Evolutionary conservation across 2,797 vertebrate species (phyloP).

Genomic region (Austrolebias charrua): DNA sequence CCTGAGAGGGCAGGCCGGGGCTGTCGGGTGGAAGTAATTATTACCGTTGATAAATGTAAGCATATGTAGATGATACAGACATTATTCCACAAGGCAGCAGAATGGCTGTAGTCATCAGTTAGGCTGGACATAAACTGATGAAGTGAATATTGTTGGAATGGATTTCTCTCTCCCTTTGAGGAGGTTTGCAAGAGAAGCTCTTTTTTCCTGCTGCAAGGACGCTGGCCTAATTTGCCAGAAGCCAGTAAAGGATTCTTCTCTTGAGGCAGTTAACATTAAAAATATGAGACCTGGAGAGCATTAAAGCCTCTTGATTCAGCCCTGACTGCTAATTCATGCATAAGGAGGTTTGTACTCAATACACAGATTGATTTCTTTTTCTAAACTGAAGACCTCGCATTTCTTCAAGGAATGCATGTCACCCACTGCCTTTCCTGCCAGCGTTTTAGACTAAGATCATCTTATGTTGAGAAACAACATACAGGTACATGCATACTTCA

Average conservation of each 20-base stretch:
- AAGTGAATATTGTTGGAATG: constrained; percentile 58
- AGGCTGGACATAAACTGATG: constrained; percentile 50
- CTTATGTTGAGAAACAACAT: too few species aligned
- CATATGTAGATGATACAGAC: constrained; percentile 47
- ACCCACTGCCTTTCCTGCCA: too few species aligned
- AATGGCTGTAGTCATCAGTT: constrained; percentile 30
- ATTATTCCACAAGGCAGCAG: constrained; percentile 38
- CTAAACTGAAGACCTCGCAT: too few species aligned
- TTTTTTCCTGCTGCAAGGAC: constrained; percentile 74
- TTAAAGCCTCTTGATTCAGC: constrained; percentile 8
- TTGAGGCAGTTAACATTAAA: constrained; percentile 51
- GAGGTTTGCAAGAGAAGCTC: constrained; percentile 65
- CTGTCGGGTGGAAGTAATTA: constrained; percentile 19
- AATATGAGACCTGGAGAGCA: constrained; percentile 41
- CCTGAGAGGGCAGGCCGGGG: constrained; percentile 18
- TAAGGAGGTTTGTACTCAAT: not conserved
- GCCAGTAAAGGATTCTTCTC: constrained; percentile 72
- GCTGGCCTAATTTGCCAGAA: constrained; percentile 78
- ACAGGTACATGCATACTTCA: too few species aligned
- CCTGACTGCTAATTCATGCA: not conserved
- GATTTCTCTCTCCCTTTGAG: constrained; percentile 52
- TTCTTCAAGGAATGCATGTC: too few species aligned
- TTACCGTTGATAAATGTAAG: constrained; percentile 58
- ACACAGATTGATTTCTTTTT: not conserved
- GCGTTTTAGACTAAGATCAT: too few species aligned